Conservation (phyloP, 2,797 vertebrate species). For the Microctenopoma steveboyesi region DNA sequence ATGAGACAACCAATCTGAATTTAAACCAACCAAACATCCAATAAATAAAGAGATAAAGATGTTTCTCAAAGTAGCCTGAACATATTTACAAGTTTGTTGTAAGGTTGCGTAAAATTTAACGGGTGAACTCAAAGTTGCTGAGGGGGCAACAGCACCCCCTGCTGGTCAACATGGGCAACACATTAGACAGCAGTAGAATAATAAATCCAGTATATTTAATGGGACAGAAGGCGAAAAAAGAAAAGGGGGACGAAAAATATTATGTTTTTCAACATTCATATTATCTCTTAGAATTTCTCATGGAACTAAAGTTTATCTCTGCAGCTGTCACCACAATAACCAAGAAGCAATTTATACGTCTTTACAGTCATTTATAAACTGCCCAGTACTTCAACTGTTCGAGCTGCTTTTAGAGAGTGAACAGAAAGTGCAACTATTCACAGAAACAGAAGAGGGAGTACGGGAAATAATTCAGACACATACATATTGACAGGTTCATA, state of each 20-base stretch:
- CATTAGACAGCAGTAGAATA: slow-evolving; percentile 28
- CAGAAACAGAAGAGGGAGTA: slow-evolving; percentile 70
- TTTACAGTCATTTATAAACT: slow-evolving; percentile 64
- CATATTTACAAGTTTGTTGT: slow-evolving; percentile 75
- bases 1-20: background rate
- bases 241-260: slow-evolving; percentile 38
- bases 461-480: slow-evolving; percentile 74
- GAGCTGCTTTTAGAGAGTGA: slow-evolving; percentile 73
- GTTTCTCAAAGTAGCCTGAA: slow-evolving; percentile 40
- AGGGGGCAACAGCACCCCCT: slow-evolving; percentile 60
- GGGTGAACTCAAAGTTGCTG: slow-evolving; percentile 46
- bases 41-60: slow-evolving; percentile 22
- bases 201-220: slow-evolving; percentile 27
- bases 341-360: slow-evolving; percentile 67
- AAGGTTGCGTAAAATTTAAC: slow-evolving; percentile 48
- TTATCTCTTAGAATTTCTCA: slow-evolving; percentile 56
- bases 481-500: slow-evolving; percentile 84
- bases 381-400: slow-evolving; percentile 76
- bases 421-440: slow-evolving; percentile 71
- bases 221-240: slow-evolving; percentile 6
- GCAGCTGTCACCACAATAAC: slow-evolving; percentile 83
- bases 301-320: slow-evolving; percentile 64
- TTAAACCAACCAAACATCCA: slow-evolving; percentile 26
- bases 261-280: slow-evolving; percentile 67
- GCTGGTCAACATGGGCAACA: slow-evolving; percentile 56